These are phyloP conservation scores for Kradibia gibbosae DNA, from an alignment of 1,140 invertebrate genomes.

Conservation along the genomic window DNA sequence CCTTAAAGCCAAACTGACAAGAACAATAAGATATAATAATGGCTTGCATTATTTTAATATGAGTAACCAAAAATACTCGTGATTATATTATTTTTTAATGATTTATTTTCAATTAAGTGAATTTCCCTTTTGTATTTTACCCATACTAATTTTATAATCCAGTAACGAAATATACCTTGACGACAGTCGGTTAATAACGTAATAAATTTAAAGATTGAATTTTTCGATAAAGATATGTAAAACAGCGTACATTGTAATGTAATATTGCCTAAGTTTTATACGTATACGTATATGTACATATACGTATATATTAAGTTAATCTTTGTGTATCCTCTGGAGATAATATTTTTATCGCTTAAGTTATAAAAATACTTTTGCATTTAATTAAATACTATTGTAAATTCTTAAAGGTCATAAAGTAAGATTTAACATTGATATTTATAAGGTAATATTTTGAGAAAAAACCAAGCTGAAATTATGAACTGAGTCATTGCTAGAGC, in stretches of 20 bases:
- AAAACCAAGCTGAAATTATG: no score
- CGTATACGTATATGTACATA: not conserved
- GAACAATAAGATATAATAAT: not conserved
- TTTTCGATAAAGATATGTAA: not conserved
- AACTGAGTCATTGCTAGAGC: no score
- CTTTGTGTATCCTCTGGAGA: not conserved
- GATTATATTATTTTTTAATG: not conserved
- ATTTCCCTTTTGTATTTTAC: not conserved
- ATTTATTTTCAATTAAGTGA: not conserved
- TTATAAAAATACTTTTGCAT: not conserved
- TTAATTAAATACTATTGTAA: not conserved
- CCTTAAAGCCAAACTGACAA: not conserved
- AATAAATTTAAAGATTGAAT: not conserved
- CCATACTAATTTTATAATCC: not conserved
- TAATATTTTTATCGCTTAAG: not conserved
- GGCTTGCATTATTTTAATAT: not conserved
- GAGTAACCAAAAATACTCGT: not conserved
- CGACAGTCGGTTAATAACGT: not conserved
- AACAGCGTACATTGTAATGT: not conserved
- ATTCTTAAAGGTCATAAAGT: not conserved
- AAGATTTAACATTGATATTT: no score
- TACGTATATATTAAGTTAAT: no score
- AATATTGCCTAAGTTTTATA: not conserved
- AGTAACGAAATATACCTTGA: not conserved
- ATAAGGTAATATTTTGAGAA: no score